phyloP scores from a whole-genome alignment of 64 coral and sea anemone species.

The Actinia equina region DNA sequence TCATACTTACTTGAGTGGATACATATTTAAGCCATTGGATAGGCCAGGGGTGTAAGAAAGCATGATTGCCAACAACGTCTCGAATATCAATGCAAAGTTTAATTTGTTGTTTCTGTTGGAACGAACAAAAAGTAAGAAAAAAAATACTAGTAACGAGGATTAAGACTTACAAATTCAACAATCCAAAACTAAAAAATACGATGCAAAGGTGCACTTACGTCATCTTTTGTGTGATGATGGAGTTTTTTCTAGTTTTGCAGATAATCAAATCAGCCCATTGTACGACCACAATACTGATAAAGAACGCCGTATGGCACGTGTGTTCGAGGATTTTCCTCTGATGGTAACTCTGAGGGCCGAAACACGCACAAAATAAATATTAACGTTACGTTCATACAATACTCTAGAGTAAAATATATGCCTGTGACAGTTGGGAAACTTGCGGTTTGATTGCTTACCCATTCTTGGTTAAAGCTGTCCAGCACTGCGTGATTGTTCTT shows the following conservation, averaged over 20 bases:
- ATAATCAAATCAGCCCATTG: constrained; percentile 98
- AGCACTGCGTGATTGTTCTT: constrained; percentile 26
- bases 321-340: constrained; percentile 81
- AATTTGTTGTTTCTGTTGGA: constrained; percentile 51
- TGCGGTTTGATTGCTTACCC: constrained; percentile 50
- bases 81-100: constrained; percentile 81
- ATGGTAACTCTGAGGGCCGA: constrained; percentile 54
- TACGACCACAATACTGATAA: constrained; percentile 94
- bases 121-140: background rate
- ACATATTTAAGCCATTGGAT: constrained; percentile 67
- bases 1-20: constrained; percentile 72
- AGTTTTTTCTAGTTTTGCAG: constrained; percentile 96
- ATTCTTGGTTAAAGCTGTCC: constrained; percentile 96
- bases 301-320: constrained; percentile 95
- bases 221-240: constrained; percentile 87
- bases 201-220: constrained; percentile 52
- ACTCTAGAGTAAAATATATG: no score
- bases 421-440: no score
- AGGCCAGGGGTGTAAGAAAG: constrained; percentile 80
- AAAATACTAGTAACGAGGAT: background rate
- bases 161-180: background rate
- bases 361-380: background rate
- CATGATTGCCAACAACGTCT: constrained; percentile 65
- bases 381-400: no score
- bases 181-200: background rate